These are phyloP conservation scores for Dolichotis patagonum DNA, from an alignment of 2,113 vertebrate species.

Conservation along the genomic window DNA sequence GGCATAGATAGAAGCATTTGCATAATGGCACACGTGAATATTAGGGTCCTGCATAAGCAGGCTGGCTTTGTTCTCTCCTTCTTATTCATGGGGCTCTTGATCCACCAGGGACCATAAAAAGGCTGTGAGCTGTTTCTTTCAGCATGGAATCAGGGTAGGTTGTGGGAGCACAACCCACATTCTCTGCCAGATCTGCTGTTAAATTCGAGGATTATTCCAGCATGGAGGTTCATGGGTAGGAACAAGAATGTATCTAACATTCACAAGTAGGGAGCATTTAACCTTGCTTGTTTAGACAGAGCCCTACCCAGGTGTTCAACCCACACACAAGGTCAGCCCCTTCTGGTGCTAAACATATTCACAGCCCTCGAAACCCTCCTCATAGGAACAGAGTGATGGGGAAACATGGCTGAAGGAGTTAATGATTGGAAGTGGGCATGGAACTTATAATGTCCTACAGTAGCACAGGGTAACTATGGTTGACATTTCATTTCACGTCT, in stretches of 20 bases:
- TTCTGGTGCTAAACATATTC: background rate
- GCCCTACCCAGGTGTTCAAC: rapidly evolving
- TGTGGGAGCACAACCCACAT: background rate
- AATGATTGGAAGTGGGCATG: rapidly evolving
- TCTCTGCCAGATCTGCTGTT: rapidly evolving
- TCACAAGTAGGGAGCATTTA: rapidly evolving
- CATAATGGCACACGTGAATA: rapidly evolving
- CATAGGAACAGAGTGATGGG: background rate
- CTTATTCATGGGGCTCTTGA: too few relatives aligned
- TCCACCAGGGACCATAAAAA: rapidly evolving
- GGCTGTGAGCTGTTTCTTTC: rapidly evolving
- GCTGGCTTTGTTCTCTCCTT: background rate
- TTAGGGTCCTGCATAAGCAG: rapidly evolving
- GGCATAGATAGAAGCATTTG: background rate
- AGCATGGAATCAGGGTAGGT: background rate
- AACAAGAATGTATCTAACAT: background rate
- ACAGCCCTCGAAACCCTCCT: rapidly evolving
- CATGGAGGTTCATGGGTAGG: too few relatives aligned
- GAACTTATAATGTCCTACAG: background rate
- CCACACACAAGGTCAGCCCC: rapidly evolving
- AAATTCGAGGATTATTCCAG: background rate
- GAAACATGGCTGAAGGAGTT: background rate
- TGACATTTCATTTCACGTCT: background rate
- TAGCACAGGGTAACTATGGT: background rate
- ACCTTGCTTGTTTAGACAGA: rapidly evolving